These are phyloP conservation scores for Maniola jurtina DNA, from an alignment of 1,140 invertebrate genomes.

Conservation along the genomic window DNA sequence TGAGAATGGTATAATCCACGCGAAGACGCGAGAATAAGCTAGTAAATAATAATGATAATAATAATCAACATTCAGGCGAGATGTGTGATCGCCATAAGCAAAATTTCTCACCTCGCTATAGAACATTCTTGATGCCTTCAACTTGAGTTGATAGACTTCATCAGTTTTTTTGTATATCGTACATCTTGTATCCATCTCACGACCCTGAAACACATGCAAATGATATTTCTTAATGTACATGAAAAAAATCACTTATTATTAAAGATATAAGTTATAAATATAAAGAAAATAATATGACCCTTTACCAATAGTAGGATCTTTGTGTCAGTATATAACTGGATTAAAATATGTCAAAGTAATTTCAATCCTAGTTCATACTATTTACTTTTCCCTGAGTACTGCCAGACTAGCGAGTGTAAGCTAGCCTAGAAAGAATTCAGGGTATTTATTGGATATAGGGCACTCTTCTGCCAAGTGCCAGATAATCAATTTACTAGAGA, in stretches of 20 bases:
- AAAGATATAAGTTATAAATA: neutral
- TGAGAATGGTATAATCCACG: no score
- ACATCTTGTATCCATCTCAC: slow-evolving; percentile 95
- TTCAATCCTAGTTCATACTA: slow-evolving; percentile 45
- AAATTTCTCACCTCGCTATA: slow-evolving; percentile 87
- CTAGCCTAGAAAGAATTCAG: slow-evolving; percentile 65
- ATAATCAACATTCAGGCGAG: no score
- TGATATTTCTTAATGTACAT: neutral
- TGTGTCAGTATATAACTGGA: slow-evolving; percentile 41
- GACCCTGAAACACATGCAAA: slow-evolving; percentile 76
- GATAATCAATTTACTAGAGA: no score
- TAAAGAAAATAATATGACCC: neutral
- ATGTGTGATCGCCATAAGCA: no score
- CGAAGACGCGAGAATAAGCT: no score
- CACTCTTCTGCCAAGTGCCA: neutral
- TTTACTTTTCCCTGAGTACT: slow-evolving; percentile 60
- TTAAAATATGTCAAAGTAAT: slow-evolving; percentile 39
- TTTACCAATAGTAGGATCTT: neutral
- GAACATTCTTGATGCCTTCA: slow-evolving; percentile 97
- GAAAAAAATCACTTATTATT: neutral
- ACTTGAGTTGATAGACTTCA: slow-evolving; percentile 96
- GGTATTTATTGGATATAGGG: slow-evolving; percentile 19
- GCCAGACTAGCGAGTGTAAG: slow-evolving; percentile 44
- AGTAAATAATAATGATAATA: no score
- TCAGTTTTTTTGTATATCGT: slow-evolving; percentile 99